Evolutionary conservation across 2,888 invertebrate species (phyloP), one percentile per base, ranked within the genome.

Genomic region (Argyra leucocephala): DNA sequence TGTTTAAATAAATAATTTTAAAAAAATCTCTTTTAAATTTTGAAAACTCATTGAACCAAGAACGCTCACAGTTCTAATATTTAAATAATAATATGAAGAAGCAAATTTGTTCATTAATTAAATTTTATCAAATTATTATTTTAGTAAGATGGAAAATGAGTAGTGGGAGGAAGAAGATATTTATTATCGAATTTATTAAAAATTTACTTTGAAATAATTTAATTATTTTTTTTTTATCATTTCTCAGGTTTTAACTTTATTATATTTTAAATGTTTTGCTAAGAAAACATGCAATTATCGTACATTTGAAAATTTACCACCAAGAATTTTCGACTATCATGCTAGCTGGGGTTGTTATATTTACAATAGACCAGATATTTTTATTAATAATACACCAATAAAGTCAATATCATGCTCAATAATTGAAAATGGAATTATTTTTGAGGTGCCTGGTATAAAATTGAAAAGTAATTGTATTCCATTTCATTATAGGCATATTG

Each of bases 261-360:
- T 61, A 61, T n/a, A 48, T 58, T 48, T 36, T 22, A 63, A 26
- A 61, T 60, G 57, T 61, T 5, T 18, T 48, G 18, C 18, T 18
- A 5, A 18, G 18, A 48, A 48, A 48, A 48, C 48, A 18, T 72
- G 70, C 57, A 66, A 67, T 3, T 72, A 72, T 66, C 69, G 71
- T 1, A 59, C 66, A 22, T 18, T 37, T 7, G 48, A n/a, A 10
- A 22, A 67, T 37, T 61, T 70, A 3, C 69, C 70, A 1, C 64
- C 66, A 22, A 64, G 69, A 22, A 36, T 68, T 3, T 72, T 71
- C 57, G 21, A 37, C 0, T 67, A 67, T 31, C 71, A 69, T 69
- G 68, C 71, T 9, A 67, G 67, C 63, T 71, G 69, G 70, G 72
- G 72, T 5, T 72, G 72, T 64, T 72, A 72, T 18, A 66, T 48